Evolutionary conservation across 1,140 invertebrate species (phyloP).

Genomic region (Goniozus legneri): DNA sequence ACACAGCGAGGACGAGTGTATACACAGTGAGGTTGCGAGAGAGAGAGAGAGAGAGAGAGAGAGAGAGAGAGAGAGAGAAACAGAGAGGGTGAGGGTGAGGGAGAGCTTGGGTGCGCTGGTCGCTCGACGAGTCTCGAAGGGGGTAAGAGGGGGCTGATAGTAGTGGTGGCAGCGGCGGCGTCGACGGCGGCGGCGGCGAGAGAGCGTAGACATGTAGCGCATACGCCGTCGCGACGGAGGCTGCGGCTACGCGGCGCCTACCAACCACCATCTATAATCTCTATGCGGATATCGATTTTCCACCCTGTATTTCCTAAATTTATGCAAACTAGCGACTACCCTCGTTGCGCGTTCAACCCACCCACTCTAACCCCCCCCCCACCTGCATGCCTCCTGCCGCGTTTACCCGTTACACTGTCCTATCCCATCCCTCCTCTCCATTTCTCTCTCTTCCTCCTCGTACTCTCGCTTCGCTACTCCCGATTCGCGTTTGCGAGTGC

Average conservation of each 20-base stretch:
- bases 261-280: slow-evolving; percentile 57
- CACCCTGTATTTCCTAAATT: slow-evolving; percentile 55
- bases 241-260: slow-evolving; percentile 56
- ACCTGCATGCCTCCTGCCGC: slow-evolving; percentile 4
- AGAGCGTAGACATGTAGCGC: slow-evolving; percentile 43
- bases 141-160: slow-evolving; percentile 1
- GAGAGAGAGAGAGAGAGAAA: slow-evolving; percentile 6
- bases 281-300: slow-evolving; percentile 57
- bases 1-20: slow-evolving; percentile 2
- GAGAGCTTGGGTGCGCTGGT: not conserved
- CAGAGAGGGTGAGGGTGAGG: not conserved
- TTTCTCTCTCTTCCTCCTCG: not conserved
- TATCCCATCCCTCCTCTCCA: not conserved
- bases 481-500: slow-evolving; percentile 20
- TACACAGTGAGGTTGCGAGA: not conserved
- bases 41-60: slow-evolving; percentile 2
- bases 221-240: slow-evolving; percentile 54
- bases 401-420: not conserved
- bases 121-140: not conserved
- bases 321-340: slow-evolving; percentile 51
- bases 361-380: not conserved
- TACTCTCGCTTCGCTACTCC: slow-evolving; percentile 4
- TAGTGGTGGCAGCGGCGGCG: not conserved
- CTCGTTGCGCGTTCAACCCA: slow-evolving; percentile 10
- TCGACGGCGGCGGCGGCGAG: slow-evolving; percentile 14